These are phyloP conservation scores for Nebria ingens DNA, from an alignment of 1,140 invertebrate species.

Conservation along the genomic window DNA sequence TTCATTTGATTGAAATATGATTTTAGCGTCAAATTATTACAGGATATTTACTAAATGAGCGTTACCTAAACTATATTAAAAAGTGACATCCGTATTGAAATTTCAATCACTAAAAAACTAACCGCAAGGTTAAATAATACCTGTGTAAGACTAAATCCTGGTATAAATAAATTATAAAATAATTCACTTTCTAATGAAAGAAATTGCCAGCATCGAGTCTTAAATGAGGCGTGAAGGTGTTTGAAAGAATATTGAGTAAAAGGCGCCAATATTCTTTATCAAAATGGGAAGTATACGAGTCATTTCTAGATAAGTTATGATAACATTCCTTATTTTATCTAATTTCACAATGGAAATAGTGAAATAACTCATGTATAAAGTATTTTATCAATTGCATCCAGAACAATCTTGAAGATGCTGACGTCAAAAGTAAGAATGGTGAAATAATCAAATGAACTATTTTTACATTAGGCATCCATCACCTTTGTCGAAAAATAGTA, in stretches of 20 bases:
- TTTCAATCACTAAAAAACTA: not conserved
- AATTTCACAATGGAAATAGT: no score
- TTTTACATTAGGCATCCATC: no score
- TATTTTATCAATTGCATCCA: no score
- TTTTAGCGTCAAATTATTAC: no score
- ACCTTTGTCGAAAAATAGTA: no score
- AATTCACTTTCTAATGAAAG: not conserved
- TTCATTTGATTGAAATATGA: no score
- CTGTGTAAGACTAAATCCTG: not conserved
- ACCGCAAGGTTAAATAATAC: not conserved
- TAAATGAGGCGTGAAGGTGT: not conserved
- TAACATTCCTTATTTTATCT: not conserved
- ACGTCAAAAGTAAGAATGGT: no score
- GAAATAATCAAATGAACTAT: no score
- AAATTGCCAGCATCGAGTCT: not conserved
- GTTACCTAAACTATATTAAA: no score
- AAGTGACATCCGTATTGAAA: not conserved
- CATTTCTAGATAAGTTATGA: not conserved
- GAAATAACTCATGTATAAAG: no score
- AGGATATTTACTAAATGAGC: no score
- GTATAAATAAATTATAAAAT: not conserved
- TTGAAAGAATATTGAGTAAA: not conserved
- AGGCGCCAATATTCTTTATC: not conserved
- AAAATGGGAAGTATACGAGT: not conserved
- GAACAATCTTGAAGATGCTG: no score